Conservation (phyloP, 1,140 invertebrate species). For the Diabrotica virgifera region DNA sequence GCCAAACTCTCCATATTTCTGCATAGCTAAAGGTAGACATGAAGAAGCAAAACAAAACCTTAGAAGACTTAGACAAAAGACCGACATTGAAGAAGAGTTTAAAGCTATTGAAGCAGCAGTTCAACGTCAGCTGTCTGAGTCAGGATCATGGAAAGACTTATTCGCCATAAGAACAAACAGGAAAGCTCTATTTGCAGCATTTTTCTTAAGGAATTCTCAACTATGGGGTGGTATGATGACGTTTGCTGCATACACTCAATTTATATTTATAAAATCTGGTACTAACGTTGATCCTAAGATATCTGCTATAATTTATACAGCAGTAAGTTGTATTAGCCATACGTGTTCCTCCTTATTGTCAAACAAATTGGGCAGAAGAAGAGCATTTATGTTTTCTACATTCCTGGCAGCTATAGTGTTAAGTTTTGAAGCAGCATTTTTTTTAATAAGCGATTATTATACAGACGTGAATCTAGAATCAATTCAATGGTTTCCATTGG, state of each 20-base stretch:
- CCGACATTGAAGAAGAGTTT: conserved; percentile 60
- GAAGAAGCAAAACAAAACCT: conserved; percentile 62
- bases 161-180: conserved; percentile 57
- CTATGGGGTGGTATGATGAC: conserved; percentile 75
- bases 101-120: conserved; percentile 59
- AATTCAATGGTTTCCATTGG: conserved; percentile 55
- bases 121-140: conserved; percentile 31
- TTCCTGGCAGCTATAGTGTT: conserved; percentile 55
- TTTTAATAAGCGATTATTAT: conserved; percentile 38
- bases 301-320: conserved; percentile 59
- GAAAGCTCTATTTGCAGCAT: conserved; percentile 62
- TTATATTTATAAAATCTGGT: conserved; percentile 62
- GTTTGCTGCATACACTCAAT: conserved; percentile 70
- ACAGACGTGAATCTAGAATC: conserved; percentile 30
- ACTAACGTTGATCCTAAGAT: conserved; percentile 43
- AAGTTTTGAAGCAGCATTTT: conserved; percentile 58
- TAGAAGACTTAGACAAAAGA: conserved; percentile 58
- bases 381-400: conserved; percentile 63
- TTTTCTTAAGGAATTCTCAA: conserved; percentile 68
- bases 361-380: conserved; percentile 68
- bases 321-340: conserved; percentile 64
- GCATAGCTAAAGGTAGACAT: conserved; percentile 55
- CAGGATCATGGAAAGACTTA: conserved; percentile 35
- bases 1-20: conserved; percentile 77
- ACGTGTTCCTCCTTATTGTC: conserved; percentile 63